Conservation (phyloP, 2,888 invertebrate genomes). For the Eubasilissa splendida region DNA sequence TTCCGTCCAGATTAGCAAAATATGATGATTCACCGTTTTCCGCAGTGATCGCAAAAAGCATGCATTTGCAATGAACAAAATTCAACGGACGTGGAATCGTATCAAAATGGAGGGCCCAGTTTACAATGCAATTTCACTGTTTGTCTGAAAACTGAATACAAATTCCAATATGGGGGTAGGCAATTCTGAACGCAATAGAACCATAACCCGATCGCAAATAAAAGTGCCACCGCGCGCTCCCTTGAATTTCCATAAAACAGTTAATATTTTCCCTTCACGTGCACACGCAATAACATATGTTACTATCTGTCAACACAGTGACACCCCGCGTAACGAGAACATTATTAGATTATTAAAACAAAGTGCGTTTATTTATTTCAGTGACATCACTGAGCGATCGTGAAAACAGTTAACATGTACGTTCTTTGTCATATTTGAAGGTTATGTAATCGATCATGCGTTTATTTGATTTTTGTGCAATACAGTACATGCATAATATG, state of each 20-base stretch:
- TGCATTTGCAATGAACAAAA: slow-evolving; percentile 8
- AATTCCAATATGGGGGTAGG: slow-evolving; percentile 19
- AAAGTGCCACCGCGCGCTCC: background rate
- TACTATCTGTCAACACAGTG: background rate
- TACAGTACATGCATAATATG: no score
- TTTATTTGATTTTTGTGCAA: no score
- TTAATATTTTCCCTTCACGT: background rate
- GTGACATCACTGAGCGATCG: no score
- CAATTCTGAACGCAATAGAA: background rate
- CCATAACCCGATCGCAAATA: background rate
- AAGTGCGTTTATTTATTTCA: no score
- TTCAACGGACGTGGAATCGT: background rate
- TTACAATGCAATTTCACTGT: slow-evolving; percentile 22
- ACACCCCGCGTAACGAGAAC: slow-evolving; percentile 1
- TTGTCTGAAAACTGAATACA: slow-evolving; percentile 22
- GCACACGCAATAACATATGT: background rate
- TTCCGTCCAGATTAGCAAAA: slow-evolving; percentile 12
- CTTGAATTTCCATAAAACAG: background rate
- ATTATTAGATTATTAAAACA: slow-evolving; percentile 3
- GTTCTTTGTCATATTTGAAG: no score
- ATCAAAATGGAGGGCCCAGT: background rate
- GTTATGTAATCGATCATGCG: no score
- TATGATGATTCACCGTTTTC: background rate
- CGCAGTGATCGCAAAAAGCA: slow-evolving; percentile 17
- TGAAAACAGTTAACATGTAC: no score